Base-by-base conservation (phyloP, 1,140 invertebrate genomes). In the Aplysia californica region DNA sequence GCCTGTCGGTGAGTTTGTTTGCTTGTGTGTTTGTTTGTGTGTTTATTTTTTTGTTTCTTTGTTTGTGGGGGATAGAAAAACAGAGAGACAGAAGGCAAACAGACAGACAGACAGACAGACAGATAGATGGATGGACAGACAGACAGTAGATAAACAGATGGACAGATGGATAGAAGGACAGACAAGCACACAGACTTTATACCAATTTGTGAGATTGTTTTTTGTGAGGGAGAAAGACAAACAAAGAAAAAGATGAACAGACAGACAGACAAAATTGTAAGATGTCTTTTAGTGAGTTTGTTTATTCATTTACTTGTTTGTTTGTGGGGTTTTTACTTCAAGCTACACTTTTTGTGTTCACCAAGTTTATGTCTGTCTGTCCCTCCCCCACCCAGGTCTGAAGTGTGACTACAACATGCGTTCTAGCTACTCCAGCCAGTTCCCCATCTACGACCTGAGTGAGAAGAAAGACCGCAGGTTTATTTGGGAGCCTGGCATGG, bases 391-490 rank as follows among this genome's bases (percentile, higher is more conserved):
- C 26, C 21, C 35, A 73, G 70, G 70, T 61, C 3, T 36, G 4
- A 59, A 73, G 29, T 26, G 31, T 61, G 55, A 44, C 20, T 38
- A 33, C 0, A n/a, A 26, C 23, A 5, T 33, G 56, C 29, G 36
- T 1, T 15, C 31, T 10, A 78, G 85, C 20, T 86, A 87, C 61
- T 58, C 81, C 50, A 83, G 65, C 29, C 84, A 87, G 75, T 86
- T 85, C 69, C 85, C 85, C 1, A 31, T 31, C 1, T 83, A 82
- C 44, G 80, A 87, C 71, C 80, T 86, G 65, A 65, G 70, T 20
- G 85, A 84, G 69, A 89, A 88, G 68, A 26, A 83, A n/a, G 87
- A 88, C 70, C 21, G 70, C 4, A 66, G 84, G 10, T 88, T 88
- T 78, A 59, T 78, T 20, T 89, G 88, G 88, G 58, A 85, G 66